Percentiles rank a stretch among this genome's conserved stretches.
Evolutionary conservation across 2,797 vertebrate species (phyloP).

Genomic region (Sebastes jordani): DNA sequence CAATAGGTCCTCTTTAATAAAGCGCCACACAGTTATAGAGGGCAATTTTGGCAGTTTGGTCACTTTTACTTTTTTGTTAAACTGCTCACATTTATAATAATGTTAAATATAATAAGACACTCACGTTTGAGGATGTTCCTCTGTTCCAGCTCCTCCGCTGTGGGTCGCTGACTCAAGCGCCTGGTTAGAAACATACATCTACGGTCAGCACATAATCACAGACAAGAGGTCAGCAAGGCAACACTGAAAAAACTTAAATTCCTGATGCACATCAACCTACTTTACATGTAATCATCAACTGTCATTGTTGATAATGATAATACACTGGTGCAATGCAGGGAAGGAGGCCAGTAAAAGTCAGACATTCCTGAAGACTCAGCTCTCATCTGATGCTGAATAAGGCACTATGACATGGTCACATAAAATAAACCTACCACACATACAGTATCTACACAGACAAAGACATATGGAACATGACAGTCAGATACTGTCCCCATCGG

Average conservation of each 20-base stretch:
- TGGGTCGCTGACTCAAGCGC: slow-evolving; percentile 97
- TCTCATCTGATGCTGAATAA: slow-evolving; percentile 18
- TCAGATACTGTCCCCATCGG: neutral
- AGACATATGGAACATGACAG: neutral
- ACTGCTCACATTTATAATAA: neutral
- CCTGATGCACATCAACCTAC: neutral
- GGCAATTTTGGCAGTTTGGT: neutral
- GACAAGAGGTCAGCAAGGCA: slow-evolving; percentile 1
- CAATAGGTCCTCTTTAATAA: neutral
- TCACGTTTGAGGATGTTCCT: slow-evolving; percentile 99
- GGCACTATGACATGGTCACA: slow-evolving; percentile 9
- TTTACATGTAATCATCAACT: neutral
- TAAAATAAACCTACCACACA: neutral
- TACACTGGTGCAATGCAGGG: slow-evolving; percentile 9
- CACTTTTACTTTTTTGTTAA: neutral
- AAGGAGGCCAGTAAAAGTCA: neutral
- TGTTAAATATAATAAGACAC: slow-evolving; percentile 56
- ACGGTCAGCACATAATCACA: slow-evolving; percentile 35
- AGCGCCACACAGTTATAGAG: neutral
- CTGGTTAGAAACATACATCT: slow-evolving; percentile 81
- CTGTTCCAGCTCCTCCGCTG: slow-evolving; percentile 97
- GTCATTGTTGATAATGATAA: slow-evolving; percentile 18
- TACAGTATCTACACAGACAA: neutral
- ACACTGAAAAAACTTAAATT: neutral
- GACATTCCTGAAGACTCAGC: slow-evolving; percentile 18